Evolutionary conservation across 2,797 vertebrate genomes (phyloP).

Genomic region (Miichthys miiuy): DNA sequence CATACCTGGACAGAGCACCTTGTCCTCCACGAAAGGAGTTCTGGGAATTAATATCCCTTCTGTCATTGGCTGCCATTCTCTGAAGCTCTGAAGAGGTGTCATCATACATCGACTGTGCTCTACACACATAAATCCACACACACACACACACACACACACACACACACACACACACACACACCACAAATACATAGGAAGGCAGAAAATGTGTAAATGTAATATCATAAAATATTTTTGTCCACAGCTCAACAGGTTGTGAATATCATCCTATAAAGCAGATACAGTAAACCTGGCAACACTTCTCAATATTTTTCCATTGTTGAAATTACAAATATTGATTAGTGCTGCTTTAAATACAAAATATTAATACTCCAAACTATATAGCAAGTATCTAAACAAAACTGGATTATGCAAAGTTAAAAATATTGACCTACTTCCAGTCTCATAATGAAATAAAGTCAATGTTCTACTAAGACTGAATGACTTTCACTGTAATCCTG

Average conservation of each 20-base stretch:
- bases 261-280: background rate
- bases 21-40: conserved; percentile 78
- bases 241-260: background rate
- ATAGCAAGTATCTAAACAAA: background rate
- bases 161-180: conserved; percentile 8
- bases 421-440: too few relatives aligned
- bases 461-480: background rate
- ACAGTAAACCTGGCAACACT: background rate
- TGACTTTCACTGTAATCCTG: background rate
- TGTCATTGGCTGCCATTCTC: conserved; percentile 81
- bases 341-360: background rate
- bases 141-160: too few relatives aligned
- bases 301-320: background rate
- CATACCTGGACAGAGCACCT: conserved; percentile 85
- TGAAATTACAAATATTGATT: background rate
- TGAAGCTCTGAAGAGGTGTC: conserved; percentile 89
- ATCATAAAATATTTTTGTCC: background rate
- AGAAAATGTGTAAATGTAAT: too few relatives aligned
- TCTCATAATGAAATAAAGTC: too few relatives aligned
- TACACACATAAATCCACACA: conserved; percentile 23
- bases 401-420: too few relatives aligned
- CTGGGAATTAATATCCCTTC: conserved; percentile 71
- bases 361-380: background rate
- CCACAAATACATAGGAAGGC: background rate
- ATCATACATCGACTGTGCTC: conserved; percentile 83